Conservation (phyloP, 2,113 vertebrate genomes). For the Solenodon paradoxus region DNA sequence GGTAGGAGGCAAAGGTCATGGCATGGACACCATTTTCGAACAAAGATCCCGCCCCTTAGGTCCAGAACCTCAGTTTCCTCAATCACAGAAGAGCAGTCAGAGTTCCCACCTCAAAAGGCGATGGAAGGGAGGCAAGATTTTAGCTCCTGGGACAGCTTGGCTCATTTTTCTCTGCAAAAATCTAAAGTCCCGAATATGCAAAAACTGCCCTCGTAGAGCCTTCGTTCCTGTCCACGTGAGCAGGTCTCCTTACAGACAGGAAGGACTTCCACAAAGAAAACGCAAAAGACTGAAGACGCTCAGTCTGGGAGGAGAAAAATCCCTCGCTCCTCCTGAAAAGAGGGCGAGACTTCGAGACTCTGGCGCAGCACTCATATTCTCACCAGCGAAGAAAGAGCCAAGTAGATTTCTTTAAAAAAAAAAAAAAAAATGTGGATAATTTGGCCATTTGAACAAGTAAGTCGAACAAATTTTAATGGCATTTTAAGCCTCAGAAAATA, state of each 20-base stretch:
- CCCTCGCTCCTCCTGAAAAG: neutral
- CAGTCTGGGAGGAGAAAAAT: neutral
- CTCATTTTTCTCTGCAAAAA: neutral
- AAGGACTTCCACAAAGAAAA: neutral
- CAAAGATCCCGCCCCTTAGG: too few relatives aligned
- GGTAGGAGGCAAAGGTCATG: neutral
- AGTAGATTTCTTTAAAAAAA: slow-evolving; percentile 61
- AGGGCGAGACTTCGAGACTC: neutral
- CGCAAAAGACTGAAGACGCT: neutral
- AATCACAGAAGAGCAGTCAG: neutral
- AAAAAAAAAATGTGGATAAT: slow-evolving; percentile 67
- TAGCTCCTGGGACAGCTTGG: fast-evolving
- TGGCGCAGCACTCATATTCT: neutral
- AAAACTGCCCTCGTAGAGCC: neutral
- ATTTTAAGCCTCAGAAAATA: slow-evolving; percentile 60
- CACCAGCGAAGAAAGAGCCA: slow-evolving; percentile 8
- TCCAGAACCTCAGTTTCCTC: neutral
- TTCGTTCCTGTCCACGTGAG: too few relatives aligned
- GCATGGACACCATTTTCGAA: neutral
- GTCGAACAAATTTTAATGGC: slow-evolving; percentile 64
- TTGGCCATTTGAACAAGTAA: slow-evolving; percentile 67
- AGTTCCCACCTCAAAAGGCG: too few relatives aligned
- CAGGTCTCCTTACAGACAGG: neutral
- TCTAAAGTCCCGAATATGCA: fast-evolving
- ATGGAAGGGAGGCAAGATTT: too few relatives aligned